Conservation (phyloP, 2,113 vertebrate genomes). For the Psilopogon haemacephalus region DNA sequence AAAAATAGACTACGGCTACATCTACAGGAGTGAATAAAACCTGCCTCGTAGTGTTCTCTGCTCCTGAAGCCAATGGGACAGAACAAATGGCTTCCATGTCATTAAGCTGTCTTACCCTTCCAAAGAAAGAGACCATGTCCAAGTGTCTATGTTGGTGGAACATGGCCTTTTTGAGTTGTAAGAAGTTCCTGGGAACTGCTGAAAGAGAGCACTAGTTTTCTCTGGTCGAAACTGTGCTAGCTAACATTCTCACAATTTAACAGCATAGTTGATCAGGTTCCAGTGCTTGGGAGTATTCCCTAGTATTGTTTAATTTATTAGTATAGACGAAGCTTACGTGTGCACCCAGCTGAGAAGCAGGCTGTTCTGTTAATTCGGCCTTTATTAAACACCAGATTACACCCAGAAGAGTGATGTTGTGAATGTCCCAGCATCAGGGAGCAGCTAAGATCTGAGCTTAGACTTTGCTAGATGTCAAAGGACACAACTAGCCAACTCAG, state of each 20-base stretch:
- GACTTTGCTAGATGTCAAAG: not conserved
- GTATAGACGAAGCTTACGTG: not conserved
- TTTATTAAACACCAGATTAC: constrained; percentile 13
- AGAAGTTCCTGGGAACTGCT: constrained; percentile 25
- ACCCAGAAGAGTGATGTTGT: not conserved
- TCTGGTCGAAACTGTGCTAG: constrained; percentile 34
- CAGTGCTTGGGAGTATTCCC: constrained; percentile 14
- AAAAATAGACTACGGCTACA: constrained; percentile 17
- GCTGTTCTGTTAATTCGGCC: constrained; percentile 29
- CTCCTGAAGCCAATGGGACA: constrained; percentile 42
- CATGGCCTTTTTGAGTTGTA: not conserved
- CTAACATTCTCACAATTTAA: constrained; percentile 63
- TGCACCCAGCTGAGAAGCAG: constrained; percentile 48
- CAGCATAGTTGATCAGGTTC: constrained; percentile 35
- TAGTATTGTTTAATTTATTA: constrained; percentile 63
- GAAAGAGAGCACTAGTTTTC: constrained; percentile 10
- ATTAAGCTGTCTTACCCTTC: constrained; percentile 3
- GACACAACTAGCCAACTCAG: not conserved
- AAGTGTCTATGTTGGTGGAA: not conserved
- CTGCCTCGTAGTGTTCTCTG: not conserved
- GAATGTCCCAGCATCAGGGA: not conserved
- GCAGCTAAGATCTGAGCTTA: not conserved
- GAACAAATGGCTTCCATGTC: not conserved
- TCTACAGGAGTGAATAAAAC: constrained; percentile 18
- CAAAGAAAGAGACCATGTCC: not conserved